Conservation (phyloP, 2,113 vertebrate genomes). For the Callospermophilus lateralis region DNA sequence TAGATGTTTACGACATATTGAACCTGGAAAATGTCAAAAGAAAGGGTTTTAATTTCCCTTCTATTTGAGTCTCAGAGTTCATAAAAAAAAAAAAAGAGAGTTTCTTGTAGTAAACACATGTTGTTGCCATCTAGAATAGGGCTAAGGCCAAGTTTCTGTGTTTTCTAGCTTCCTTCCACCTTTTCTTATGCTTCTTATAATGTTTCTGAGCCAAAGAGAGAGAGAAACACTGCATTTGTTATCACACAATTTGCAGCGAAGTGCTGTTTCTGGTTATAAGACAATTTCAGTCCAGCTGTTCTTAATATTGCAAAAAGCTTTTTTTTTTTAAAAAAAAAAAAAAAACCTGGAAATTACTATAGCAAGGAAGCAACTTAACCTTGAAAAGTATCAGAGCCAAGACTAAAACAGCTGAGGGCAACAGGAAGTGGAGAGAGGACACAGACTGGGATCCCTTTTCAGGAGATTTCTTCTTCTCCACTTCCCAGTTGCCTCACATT, state of each 20-base stretch:
- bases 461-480: background rate
- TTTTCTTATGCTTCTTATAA: conserved; percentile 39
- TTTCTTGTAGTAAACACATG: background rate
- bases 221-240: background rate
- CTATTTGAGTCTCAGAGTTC: background rate
- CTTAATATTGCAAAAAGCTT: conserved; percentile 58
- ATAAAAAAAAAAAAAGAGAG: background rate
- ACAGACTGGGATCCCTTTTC: background rate
- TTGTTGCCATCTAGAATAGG: background rate
- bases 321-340: too few species aligned
- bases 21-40: background rate
- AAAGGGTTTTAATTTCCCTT: background rate
- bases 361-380: background rate
- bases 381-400: background rate
- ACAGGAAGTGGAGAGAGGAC: too few species aligned
- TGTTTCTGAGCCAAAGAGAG: conserved; percentile 11
- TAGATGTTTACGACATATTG: background rate
- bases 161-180: background rate
- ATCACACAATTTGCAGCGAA: background rate
- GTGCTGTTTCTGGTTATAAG: conserved; percentile 61
- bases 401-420: background rate
- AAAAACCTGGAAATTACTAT: background rate
- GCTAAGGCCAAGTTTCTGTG: background rate
- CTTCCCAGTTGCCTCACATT: conserved; percentile 50
- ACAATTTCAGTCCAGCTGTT: conserved; percentile 53